Evolutionary conservation across 2,888 invertebrate species (phyloP).

Genomic region (Lepidochitona cinerea): DNA sequence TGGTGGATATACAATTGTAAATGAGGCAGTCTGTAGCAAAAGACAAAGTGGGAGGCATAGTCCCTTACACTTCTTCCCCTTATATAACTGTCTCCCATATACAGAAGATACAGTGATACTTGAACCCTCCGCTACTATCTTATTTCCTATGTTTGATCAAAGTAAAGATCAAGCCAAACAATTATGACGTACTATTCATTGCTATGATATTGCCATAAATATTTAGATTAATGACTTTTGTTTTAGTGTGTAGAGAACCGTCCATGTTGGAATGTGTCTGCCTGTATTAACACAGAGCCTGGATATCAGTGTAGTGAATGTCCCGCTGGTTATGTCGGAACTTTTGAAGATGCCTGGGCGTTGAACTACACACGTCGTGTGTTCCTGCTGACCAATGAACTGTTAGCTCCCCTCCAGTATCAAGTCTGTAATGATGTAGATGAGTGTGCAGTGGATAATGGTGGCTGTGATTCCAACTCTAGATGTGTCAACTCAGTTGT

Average conservation of each 20-base stretch:
- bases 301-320: slow-evolving; percentile 54
- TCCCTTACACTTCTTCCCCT: too few relatives aligned
- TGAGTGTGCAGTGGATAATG: slow-evolving; percentile 49
- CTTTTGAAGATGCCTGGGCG: slow-evolving; percentile 49
- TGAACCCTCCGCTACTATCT: too few relatives aligned
- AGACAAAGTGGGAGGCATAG: too few relatives aligned
- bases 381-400: slow-evolving; percentile 36
- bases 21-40: too few relatives aligned
- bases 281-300: slow-evolving; percentile 51
- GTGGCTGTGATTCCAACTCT: slow-evolving; percentile 53
- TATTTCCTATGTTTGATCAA: too few relatives aligned
- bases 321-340: slow-evolving; percentile 45
- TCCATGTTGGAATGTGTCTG: slow-evolving; percentile 33
- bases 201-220: too few relatives aligned
- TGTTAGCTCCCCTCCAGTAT: slow-evolving; percentile 25
- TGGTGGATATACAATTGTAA: too few relatives aligned
- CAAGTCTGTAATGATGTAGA: slow-evolving; percentile 51
- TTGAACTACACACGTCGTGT: slow-evolving; percentile 37
- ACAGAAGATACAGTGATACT: too few relatives aligned
- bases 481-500: slow-evolving; percentile 56
- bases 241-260: slow-evolving; percentile 36
- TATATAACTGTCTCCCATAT: too few relatives aligned
- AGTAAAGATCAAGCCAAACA: too few relatives aligned
- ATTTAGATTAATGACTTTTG: too few relatives aligned
- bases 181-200: too few relatives aligned